Evolutionary conservation across 2,113 vertebrate genomes (phyloP).

Genomic region (Carassius auratus): DNA sequence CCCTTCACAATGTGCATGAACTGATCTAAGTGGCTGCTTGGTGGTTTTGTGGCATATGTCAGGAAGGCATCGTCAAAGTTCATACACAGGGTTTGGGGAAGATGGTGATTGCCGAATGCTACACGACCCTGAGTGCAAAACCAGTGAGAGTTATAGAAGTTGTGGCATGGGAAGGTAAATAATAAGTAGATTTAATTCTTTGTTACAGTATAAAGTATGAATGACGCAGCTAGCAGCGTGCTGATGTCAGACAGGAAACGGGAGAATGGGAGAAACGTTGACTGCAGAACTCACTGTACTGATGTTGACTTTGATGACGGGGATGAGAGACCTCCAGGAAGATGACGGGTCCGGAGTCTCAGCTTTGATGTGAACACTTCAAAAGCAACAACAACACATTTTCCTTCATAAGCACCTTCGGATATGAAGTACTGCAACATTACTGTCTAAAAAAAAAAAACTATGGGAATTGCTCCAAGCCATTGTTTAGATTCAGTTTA

Average conservation of each 20-base stretch:
- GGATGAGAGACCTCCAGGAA: slow-evolving; percentile 97
- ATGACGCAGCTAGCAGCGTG: not conserved
- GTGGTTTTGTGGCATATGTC: slow-evolving; percentile 97
- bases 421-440: not conserved
- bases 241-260: not conserved
- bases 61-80: slow-evolving; percentile 97
- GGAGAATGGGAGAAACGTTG: not conserved
- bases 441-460: not conserved
- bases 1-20: slow-evolving; percentile 99
- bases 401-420: not conserved
- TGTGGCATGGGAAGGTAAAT: not conserved
- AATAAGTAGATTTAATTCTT: not conserved
- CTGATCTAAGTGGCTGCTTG: slow-evolving; percentile 95
- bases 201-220: not conserved
- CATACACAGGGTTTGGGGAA: slow-evolving; percentile 93
- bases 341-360: slow-evolving; percentile 90
- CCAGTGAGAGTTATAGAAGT: not conserved
- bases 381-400: slow-evolving; percentile 21
- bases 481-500: not conserved
- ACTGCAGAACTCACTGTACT: slow-evolving; percentile 87
- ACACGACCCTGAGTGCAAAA: slow-evolving; percentile 83
- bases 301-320: slow-evolving; percentile 97
- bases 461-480: not conserved
- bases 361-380: slow-evolving; percentile 87
- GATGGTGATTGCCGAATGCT: slow-evolving; percentile 96